phyloP scores from a whole-genome alignment of 2,113 vertebrate genomes.

The Melanerpes aurifrons region DNA sequence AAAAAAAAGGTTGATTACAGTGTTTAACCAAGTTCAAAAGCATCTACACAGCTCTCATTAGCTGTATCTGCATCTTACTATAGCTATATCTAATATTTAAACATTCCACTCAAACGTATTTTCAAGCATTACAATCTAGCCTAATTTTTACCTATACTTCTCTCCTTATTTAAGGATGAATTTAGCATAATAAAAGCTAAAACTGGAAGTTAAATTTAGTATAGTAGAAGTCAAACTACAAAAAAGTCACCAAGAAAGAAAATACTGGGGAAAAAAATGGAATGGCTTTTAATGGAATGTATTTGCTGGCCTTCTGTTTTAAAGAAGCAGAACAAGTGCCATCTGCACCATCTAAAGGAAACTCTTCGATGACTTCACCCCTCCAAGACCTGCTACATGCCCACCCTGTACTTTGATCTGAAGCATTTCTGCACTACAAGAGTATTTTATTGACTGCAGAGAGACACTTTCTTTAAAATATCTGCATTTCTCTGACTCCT shows the following conservation, averaged over 20 bases:
- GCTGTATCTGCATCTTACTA: not conserved
- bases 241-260: not conserved
- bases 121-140: not conserved
- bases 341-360: conserved; percentile 6
- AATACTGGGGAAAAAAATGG: not conserved
- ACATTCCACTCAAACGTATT: not conserved
- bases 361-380: conserved; percentile 5
- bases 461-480: conserved; percentile 60
- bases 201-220: not conserved
- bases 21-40: not conserved
- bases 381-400: conserved; percentile 40
- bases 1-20: not conserved
- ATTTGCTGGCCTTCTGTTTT: not conserved
- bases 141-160: not conserved
- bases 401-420: conserved; percentile 54
- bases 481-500: conserved; percentile 25
- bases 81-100: not conserved
- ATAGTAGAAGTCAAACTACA: not conserved
- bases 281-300: conserved; percentile 31
- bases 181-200: not conserved
- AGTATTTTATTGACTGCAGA: conserved; percentile 39
- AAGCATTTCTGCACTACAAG: conserved; percentile 58
- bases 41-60: not conserved
- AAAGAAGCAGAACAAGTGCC: not conserved
- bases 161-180: not conserved